These are phyloP conservation scores for Drosophila picticornis DNA, from an alignment of 2,888 invertebrate species.

Conservation along the genomic window DNA sequence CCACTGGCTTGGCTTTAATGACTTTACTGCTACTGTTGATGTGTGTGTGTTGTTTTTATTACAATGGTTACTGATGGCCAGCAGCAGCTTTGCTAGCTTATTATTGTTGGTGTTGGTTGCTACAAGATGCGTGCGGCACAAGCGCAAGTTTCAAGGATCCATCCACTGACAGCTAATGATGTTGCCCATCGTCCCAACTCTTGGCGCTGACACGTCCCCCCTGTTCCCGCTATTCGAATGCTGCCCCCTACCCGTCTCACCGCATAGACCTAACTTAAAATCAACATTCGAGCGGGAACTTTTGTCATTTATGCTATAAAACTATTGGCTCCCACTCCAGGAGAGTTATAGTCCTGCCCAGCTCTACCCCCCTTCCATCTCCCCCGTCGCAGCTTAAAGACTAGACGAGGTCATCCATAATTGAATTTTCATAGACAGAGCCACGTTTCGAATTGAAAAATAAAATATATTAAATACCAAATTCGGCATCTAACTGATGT, in stretches of 20 bases:
- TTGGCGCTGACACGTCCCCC: conserved; percentile 32
- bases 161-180: conserved; percentile 76
- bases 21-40: conserved; percentile 6
- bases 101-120: conserved; percentile 49
- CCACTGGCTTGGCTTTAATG: conserved; percentile 34
- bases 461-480: conserved; percentile 32
- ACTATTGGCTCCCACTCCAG: conserved; percentile 43
- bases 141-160: conserved; percentile 76
- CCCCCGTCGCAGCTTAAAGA: background rate
- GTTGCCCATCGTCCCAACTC: conserved; percentile 65
- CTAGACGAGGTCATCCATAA: conserved; percentile 51
- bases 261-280: conserved; percentile 64
- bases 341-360: background rate
- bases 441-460: conserved; percentile 45
- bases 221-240: background rate
- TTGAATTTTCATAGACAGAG: conserved; percentile 70
- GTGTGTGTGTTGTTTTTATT: conserved; percentile 14
- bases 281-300: conserved; percentile 76
- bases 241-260: background rate
- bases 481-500: conserved; percentile 30
- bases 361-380: background rate
- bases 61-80: conserved; percentile 20
- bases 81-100: conserved; percentile 14
- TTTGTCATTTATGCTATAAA: conserved; percentile 78
- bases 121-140: conserved; percentile 74